Base-by-base conservation (phyloP, 2,888 invertebrate genomes). In the Anodontia alba region DNA sequence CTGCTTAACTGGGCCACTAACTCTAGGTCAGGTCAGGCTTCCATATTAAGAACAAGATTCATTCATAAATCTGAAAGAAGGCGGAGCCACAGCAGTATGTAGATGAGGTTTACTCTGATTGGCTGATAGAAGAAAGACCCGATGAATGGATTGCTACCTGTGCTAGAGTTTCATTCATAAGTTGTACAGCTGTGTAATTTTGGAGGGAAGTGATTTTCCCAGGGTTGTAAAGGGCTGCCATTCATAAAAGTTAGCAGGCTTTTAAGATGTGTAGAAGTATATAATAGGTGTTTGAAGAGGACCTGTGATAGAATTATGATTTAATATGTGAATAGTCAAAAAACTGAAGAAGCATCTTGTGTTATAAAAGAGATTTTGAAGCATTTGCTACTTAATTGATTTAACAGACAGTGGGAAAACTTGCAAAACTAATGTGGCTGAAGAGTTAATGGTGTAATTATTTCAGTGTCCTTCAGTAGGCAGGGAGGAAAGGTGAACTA, bases 41-140 rank as follows among this genome's bases (percentile, higher is more conserved):
- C 85, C 82, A 85, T 80, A 85, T 85, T 76, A 80, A 85, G 85
- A 80, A 78, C 76, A 70, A 29, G 68, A 43, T 86, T 88, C 88
- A 88, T 88, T 88, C 88, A 88, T 86, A 86, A 88, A 86, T 76
- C 68, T 57, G 69, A 54, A 57, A 57, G 43, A 57, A 49, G 72
- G 88, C 84, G 43, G 88, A 81, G 75, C 79, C 77, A 54, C 72
- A 51, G 75, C 78, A 77, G 78, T 88, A 88, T 88, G 88, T 84
- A 88, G 84, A 88, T 88, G 78, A 88, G 87, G 69, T 83, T 38
- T n/a, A 38, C 36, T 78, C 76, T 83, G 85, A 88, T 88, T 88
- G 88, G 88, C 62, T 73, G 57, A 33, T 38, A 42, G 26, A 15
- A 42, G 29, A 46, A 33, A 70, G 62, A 29, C 38, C 38, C 42